Percentiles rank a stretch among this genome's conserved stretches.
Conservation (phyloP, 2,797 vertebrate species). For the Lutjanus campechanus region DNA sequence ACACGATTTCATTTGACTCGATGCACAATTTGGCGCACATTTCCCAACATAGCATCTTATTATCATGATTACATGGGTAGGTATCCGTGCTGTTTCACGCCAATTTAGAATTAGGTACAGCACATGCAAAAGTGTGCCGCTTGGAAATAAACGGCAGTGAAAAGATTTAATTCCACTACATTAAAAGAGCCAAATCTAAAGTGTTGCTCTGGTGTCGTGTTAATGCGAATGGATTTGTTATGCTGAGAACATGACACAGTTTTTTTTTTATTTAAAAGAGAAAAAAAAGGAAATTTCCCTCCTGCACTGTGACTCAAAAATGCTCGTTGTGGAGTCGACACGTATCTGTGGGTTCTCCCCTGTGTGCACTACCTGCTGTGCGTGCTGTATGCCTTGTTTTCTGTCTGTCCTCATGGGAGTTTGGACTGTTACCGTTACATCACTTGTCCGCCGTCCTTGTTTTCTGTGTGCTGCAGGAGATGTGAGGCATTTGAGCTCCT, state of each 20-base stretch:
- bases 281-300: slow-evolving; percentile 36
- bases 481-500: slow-evolving; percentile 53
- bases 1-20: slow-evolving; percentile 31
- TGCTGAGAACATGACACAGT: slow-evolving; percentile 58
- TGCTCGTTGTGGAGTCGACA: slow-evolving; percentile 66
- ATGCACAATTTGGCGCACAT: slow-evolving; percentile 56
- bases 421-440: slow-evolving; percentile 71
- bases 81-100: slow-evolving; percentile 62
- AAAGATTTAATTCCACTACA: slow-evolving; percentile 57
- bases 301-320: slow-evolving; percentile 78
- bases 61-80: slow-evolving; percentile 65
- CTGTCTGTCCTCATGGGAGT: slow-evolving; percentile 75
- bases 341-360: slow-evolving; percentile 58
- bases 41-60: slow-evolving; percentile 65
- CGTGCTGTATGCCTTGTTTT: slow-evolving; percentile 72
- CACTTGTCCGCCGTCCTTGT: slow-evolving; percentile 73
- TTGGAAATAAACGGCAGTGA: slow-evolving; percentile 45
- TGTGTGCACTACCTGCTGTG: slow-evolving; percentile 71
- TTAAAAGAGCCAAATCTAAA: slow-evolving; percentile 59
- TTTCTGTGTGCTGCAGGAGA: slow-evolving; percentile 69
- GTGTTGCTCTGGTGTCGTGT: slow-evolving; percentile 59
- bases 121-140: slow-evolving; percentile 60
- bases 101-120: slow-evolving; percentile 60
- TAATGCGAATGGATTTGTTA: slow-evolving; percentile 67
- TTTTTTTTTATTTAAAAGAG: not conserved